A percentile compares a stretch with the other conserved stretches of the same genome.
Conservation (phyloP, 2,888 invertebrate genomes). For the Dasysyrphus tricinctus region DNA sequence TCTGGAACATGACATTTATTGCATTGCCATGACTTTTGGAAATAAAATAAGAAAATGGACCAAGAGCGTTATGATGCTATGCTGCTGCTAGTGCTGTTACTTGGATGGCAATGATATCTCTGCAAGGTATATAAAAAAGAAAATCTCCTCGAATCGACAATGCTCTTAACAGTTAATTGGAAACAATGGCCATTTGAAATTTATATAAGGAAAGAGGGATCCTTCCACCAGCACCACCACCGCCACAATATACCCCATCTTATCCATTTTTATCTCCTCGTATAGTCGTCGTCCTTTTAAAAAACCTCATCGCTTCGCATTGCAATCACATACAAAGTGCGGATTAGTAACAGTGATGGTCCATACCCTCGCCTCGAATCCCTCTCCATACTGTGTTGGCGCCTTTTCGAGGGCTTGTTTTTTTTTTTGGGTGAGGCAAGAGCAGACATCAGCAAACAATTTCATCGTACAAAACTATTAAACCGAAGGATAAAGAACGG, state of each 20-base stretch:
- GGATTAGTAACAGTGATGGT: conserved; percentile 68
- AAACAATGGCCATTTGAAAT: conserved; percentile 74
- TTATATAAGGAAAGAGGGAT: conserved; percentile 5
- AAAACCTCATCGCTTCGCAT: conserved; percentile 65
- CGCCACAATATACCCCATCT: conserved; percentile 10
- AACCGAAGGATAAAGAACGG: conserved; percentile 45
- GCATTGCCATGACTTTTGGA: conserved; percentile 63
- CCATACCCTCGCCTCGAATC: conserved; percentile 9
- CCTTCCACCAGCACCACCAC: neutral
- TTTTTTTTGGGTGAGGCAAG: conserved; percentile 8
- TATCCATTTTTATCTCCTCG: conserved; percentile 48
- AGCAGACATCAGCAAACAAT: conserved; percentile 66
- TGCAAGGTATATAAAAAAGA: conserved; percentile 45
- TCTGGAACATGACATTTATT: conserved; percentile 71
- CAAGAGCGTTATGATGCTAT: conserved; percentile 28
- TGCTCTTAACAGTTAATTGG: conserved; percentile 75
- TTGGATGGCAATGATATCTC: conserved; percentile 40
- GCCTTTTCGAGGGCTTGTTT: conserved; percentile 5
- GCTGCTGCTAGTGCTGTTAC: conserved; percentile 2
- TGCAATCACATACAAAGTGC: conserved; percentile 72
- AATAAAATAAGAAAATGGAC: conserved; percentile 49
- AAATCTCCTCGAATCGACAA: conserved; percentile 71
- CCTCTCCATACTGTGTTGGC: neutral
- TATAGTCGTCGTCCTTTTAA: conserved; percentile 29
- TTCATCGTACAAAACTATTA: conserved; percentile 68